Base-by-base conservation (phyloP, 2,113 vertebrate species). In the Trogon melanurus region DNA sequence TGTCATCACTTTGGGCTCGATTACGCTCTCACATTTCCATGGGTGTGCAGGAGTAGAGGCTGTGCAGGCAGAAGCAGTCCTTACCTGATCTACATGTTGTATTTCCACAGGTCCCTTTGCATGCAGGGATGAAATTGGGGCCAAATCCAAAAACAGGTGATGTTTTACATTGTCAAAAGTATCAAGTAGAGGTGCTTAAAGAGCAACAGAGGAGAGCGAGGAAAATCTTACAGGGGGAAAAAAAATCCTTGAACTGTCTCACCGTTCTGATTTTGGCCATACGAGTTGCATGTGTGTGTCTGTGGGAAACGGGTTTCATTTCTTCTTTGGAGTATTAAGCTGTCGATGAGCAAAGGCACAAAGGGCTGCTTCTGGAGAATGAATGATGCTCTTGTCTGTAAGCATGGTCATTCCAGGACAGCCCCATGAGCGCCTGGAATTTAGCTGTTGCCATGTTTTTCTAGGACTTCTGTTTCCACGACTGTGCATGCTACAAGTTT, bases 361-460 rank as follows among this genome's bases (percentile, higher is more conserved):
- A 95, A 94, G 41, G 26, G 18, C 79, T 90, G 50, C 25, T 53
- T 88, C 58, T 93, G 51, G 62, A 69, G 85, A 81, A 92, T 96
- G 88, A 96, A 96, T 82, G 62, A 79, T 85, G 57, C 86, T 72
- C 88, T 96, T 96, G 95, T 95, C 79, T 13, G 4, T 57, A 61
- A 27, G 8, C 2, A 0, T 93, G 79, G 90, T 93, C 95, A 84
- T 92, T 65, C 61, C 57, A 91, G 96, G 95, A 86, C 95, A 94
- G 69, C 41, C 44, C 60, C 14, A 4, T n/a, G 41, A 61, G 48
- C 51, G 41, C 34, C 13, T 81, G 84, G 86, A 89, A 65, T 89
- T 91, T 26, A 79, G 74, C 54, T 0, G 1, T 79, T 91, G 75
- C 69, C 45, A 47, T 48, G 29, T 91, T 93, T 94, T 82, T 87